Evolutionary conservation across 2,888 invertebrate species (phyloP), one percentile per base, ranked within the genome.

Genomic region (Drosophila prolongata): DNA sequence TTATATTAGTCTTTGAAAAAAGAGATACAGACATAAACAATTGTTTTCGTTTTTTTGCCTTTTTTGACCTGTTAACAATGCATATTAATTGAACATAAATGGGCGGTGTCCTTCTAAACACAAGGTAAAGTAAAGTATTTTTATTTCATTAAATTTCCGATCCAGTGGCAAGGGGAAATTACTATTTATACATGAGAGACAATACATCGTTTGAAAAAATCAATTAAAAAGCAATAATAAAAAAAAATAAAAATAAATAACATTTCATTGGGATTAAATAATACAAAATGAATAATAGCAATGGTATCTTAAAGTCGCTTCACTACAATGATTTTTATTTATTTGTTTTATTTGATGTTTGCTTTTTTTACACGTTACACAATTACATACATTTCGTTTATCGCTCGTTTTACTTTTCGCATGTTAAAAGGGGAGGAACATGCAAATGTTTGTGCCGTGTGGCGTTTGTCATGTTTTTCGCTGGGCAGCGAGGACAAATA

Each of bases 61-160:
- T 79, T 65, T 81, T 71, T 24, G 61, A 53, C 54, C 53, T 80
- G 77, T 86, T 78, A 78, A 80, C 87, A 86, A 77, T 83, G 72
- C 71, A 73, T 70, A 60, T 77, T 75, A 77, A 79, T 75, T 70
- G 57, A 44, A 55, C 59, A 50, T 69, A 53, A 52, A 74, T 66
- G 75, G 59, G 13, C 54, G 35, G 1, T 11, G 30, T 55, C 19
- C 35, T 50, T 65, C 76, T 76, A 76, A 70, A 57, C 60, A 53
- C 64, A 74, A 66, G 70, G 67, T 27, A 70, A 69, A 72, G 54
- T 8, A 34, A 42, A 14, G 38, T 43, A 60, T 62, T 62, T 62
- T 47, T 46, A 68, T 76, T 59, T 56, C 42, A 62, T 46, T 52
- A 40, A 61, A 50, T 14, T 42, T 58, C 6, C 1, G 11, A 13